Evolutionary conservation across 2,113 vertebrate species (phyloP), one percentile per base, ranked within the genome.

Genomic region (Cyphomyrus plagiostoma): DNA sequence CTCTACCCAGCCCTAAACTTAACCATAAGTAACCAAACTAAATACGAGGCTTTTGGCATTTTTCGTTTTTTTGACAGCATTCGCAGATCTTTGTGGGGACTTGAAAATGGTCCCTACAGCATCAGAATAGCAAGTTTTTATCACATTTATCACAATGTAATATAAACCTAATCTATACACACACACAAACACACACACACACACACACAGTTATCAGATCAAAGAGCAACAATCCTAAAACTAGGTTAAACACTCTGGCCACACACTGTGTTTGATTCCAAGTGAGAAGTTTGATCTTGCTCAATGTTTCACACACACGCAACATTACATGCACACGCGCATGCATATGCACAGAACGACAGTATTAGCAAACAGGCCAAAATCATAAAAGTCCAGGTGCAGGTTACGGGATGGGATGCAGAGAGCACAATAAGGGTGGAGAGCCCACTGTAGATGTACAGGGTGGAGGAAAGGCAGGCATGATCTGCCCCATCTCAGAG

Each of bases 221-320:
- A 89, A 89, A 89, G 52, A 62, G 77, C 46, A 66, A 85, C 53
- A 89, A 53, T 62, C 77, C 77, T n/a, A 52, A 89, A 89, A 50
- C 49, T 83, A 58, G 74, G 50, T 77, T 83, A 83, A 45, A 58
- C 49, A 58, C 86, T 88, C 21, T 62, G 87, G 53, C 45, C 53
- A 35, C 23, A 48, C 23, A 48, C 50, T 85, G 23, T 13, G 13
- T 42, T 56, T 26, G 23, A 89, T 19, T 85, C 10, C 52, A 35
- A 52, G 52, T 50, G 45, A 35, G 56, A 86, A 70, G 30, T 58
- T 89, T 86, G 56, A 77, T 62, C 83, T 62, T 83, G 49, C 77
- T 70, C 53, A 52, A 13, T 11, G 46, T 52, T 89, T 48, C 26
- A 50, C 30, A 30, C 49, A 52, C 85, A 56, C 6, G 48, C 80